Base-by-base conservation (phyloP, 2,113 vertebrate species). In the Megaleporinus macrocephalus region DNA sequence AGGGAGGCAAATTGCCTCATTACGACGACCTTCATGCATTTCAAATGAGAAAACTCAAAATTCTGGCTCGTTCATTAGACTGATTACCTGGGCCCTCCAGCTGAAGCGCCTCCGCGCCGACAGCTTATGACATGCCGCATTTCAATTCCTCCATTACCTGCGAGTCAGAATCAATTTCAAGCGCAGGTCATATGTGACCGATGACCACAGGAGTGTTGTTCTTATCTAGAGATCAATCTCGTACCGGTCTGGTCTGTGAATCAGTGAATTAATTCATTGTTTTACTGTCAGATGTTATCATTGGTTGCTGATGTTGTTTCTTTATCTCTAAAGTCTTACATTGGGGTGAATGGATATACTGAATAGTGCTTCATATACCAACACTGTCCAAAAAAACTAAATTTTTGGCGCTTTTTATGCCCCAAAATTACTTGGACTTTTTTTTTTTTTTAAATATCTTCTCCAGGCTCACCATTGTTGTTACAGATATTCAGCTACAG, bases 71-170 rank as follows among this genome's bases (percentile, higher is more conserved):
- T 65, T 83, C 70, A 44, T 79, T 47, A 51, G 68, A 68, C 76
- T 84, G 78, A 80, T 80, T 84, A 71, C 68, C 49, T 63, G 53
- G 78, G 76, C 77, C 75, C 73, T 81, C 69, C 33, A 22, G 74
- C 61, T 47, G 30, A 61, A 71, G 33, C 12, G 1, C 51, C 44
- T 33, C 18, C 44, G 36, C 49, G 51, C 30, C 41, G 49, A 27
- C 55, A 5, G 20, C 51, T 33, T 69, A 49, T 33, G 66, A 61
- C 57, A 18, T 78, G 63, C 51, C 68, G 68, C 78, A 80, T 85
- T 80, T 80, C 61, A 83, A 63, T 78, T 74, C 49, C 77, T 79
- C 73, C 57, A 57, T 82, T 74, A 49, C 49, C 44, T 27, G 59
- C 59, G 61, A 73, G 63, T 76, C 62, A 57, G 26, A 78, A 85